A percentile compares a stretch with the other conserved stretches of the same genome.
phyloP scores from a whole-genome alignment of 2,797 vertebrate genomes.

The Pogonophryne albipinna region DNA sequence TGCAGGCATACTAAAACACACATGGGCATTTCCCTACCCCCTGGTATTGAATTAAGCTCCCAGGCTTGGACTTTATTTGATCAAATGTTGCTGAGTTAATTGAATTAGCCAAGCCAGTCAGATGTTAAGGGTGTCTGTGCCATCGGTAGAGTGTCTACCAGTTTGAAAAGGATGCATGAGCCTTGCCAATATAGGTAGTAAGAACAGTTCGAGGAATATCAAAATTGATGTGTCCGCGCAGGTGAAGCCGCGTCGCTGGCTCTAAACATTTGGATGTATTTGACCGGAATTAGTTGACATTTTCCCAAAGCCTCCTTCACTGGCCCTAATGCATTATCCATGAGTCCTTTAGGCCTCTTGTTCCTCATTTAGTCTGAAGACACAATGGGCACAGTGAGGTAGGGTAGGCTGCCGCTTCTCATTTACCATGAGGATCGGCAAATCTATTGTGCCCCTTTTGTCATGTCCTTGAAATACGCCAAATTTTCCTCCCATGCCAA shows the following conservation, averaged over 20 bases:
- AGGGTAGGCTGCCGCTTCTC: constrained; percentile 8
- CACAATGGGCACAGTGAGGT: constrained; percentile 8
- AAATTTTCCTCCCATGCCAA: constrained; percentile 12
- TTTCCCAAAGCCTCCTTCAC: constrained; percentile 6
- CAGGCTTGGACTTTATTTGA: constrained; percentile 61
- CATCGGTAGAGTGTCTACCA: constrained; percentile 20
- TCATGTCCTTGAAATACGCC: constrained; percentile 2
- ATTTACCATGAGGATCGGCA: constrained; percentile 11
- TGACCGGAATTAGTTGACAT: constrained; percentile 19
- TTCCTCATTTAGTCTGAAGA: constrained; percentile 32
- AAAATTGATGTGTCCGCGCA: constrained; percentile 18
- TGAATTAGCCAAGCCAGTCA: constrained; percentile 64
- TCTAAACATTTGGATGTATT: background rate
- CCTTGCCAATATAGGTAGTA: constrained; percentile 11
- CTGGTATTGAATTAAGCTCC: constrained; percentile 69
- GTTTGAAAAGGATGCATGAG: constrained; percentile 47
- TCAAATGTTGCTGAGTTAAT: constrained; percentile 66
- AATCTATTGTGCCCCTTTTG: constrained; percentile 12
- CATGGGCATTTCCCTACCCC: constrained; percentile 17
- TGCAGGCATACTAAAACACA: constrained; percentile 13
- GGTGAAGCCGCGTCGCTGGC: constrained; percentile 8
- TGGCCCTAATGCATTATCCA: constrained; percentile 22
- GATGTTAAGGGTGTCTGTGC: constrained; percentile 48
- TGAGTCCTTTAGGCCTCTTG: constrained; percentile 17
- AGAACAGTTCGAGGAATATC: constrained; percentile 14